phyloP scores from a whole-genome alignment of 2,888 invertebrate species.

The Xylophagus ater region DNA sequence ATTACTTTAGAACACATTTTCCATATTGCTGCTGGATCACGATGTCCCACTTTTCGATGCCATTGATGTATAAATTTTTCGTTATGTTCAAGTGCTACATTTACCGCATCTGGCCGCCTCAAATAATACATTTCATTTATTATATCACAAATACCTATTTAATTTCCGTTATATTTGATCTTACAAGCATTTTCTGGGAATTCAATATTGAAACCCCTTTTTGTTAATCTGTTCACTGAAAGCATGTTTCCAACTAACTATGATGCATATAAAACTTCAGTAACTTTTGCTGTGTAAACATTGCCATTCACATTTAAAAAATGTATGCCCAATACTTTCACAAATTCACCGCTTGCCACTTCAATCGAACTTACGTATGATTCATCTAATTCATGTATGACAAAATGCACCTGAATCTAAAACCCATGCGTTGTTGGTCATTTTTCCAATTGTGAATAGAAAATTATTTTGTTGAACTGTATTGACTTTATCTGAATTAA shows the following conservation, averaged over 20 bases:
- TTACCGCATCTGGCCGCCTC: no score
- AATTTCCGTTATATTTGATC: conserved; percentile 1
- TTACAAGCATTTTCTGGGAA: conserved; percentile 3
- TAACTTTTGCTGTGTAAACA: conserved; percentile 3
- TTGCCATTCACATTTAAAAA: conserved; percentile 7
- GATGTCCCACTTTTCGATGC: neutral
- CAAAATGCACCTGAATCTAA: conserved; percentile 17
- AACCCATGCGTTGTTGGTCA: conserved; percentile 13
- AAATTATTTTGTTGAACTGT: no score
- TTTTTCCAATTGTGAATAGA: no score
- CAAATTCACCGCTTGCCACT: conserved; percentile 14
- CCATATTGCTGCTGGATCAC: conserved; percentile 8
- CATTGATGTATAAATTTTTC: neutral
- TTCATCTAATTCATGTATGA: conserved; percentile 13
- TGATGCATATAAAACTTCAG: conserved; percentile 15
- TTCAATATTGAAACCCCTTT: conserved; percentile 5
- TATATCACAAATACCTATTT: conserved; percentile 2
- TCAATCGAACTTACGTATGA: conserved; percentile 12
- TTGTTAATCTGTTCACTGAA: conserved; percentile 8
- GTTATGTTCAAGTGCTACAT: no score
- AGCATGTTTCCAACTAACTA: conserved; percentile 14
- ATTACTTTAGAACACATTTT: conserved; percentile 10
- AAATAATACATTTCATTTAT: neutral
- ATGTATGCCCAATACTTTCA: conserved; percentile 10
- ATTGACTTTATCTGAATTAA: no score